These are phyloP conservation scores for Lepidurus couesii DNA, from an alignment of 1,140 invertebrate genomes.

Conservation along the genomic window DNA sequence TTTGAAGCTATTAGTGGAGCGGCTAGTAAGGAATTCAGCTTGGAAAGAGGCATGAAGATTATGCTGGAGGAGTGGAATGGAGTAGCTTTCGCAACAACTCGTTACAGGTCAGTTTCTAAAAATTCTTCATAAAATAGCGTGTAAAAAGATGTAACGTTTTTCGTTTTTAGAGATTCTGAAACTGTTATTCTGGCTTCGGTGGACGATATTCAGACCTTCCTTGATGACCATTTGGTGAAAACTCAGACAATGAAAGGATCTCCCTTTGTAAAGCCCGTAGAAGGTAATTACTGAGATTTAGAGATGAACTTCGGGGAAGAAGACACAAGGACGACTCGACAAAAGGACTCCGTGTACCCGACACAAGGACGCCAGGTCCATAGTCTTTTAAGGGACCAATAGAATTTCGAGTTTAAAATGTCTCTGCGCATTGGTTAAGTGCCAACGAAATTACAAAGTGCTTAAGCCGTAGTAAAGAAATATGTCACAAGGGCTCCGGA, in stretches of 20 bases:
- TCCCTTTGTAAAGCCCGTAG: constrained; percentile 84
- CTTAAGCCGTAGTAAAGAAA: too few species aligned
- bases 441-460: too few species aligned
- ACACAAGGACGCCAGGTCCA: background rate
- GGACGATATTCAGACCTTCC: constrained; percentile 75
- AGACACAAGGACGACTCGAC: background rate
- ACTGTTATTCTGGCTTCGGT: constrained; percentile 69
- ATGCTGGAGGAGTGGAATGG: constrained; percentile 81
- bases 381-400: too few species aligned
- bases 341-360: background rate
- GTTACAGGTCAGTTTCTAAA: constrained; percentile 53
- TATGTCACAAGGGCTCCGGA: too few species aligned
- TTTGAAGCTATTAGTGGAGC: constrained; percentile 81
- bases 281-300: constrained; percentile 44
- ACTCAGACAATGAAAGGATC: constrained; percentile 83
- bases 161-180: constrained; percentile 58
- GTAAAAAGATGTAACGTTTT: background rate
- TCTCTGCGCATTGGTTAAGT: too few species aligned
- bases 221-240: constrained; percentile 85
- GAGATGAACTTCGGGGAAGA: background rate
- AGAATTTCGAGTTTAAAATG: too few species aligned
- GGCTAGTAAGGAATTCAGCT: constrained; percentile 76
- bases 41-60: constrained; percentile 70
- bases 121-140: background rate
- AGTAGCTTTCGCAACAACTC: constrained; percentile 62